These are phyloP conservation scores for Tachina grossa DNA, from an alignment of 2,888 invertebrate genomes.

Conservation along the genomic window DNA sequence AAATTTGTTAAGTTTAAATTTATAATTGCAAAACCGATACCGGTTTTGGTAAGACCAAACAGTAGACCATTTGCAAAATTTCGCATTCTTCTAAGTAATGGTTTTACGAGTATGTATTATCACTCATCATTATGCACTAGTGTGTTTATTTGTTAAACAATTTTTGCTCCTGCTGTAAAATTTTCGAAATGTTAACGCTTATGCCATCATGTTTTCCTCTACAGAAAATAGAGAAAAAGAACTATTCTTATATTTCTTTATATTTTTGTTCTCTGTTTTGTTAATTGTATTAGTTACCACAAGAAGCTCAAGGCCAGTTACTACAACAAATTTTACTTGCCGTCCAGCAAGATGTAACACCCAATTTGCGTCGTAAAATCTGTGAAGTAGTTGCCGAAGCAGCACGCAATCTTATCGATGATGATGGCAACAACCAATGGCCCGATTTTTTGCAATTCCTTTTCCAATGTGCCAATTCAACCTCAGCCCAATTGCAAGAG, in stretches of 20 bases:
- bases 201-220: background rate
- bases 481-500: constrained; percentile 92
- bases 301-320: constrained; percentile 92
- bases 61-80: too few species aligned
- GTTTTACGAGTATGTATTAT: too few species aligned
- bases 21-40: too few species aligned
- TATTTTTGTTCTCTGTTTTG: background rate
- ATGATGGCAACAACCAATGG: constrained; percentile 98
- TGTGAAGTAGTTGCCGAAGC: constrained; percentile 98
- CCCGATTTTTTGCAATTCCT: constrained; percentile 97
- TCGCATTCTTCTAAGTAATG: too few species aligned
- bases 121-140: too few species aligned
- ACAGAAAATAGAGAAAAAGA: background rate
- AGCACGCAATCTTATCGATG: constrained; percentile 96
- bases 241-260: constrained; percentile 6
- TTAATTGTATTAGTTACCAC: constrained; percentile 85
- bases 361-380: constrained; percentile 92
- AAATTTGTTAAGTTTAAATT: too few species aligned
- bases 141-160: too few species aligned
- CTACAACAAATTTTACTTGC: constrained; percentile 93
- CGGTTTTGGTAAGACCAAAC: too few species aligned
- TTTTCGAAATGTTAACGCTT: too few species aligned
- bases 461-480: constrained; percentile 95
- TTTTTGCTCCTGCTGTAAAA: too few species aligned
- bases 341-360: constrained; percentile 92